Evolutionary conservation across 2,888 invertebrate genomes (phyloP).

Genomic region (Ichneumoninae sp.): DNA sequence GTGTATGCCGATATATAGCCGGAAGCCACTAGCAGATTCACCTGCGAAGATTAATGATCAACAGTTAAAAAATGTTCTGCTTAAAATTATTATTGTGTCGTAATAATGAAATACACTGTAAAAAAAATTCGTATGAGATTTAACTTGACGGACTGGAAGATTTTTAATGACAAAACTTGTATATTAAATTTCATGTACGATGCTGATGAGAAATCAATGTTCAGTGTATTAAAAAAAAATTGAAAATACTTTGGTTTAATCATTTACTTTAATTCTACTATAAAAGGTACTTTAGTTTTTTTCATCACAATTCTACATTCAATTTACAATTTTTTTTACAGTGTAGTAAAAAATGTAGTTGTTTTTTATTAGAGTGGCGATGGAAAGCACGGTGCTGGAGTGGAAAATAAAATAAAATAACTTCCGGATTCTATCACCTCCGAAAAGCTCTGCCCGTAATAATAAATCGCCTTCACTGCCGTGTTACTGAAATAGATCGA

Average conservation of each 20-base stretch:
- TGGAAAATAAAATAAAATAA: neutral
- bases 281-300: too few relatives aligned
- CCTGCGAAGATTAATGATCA: constrained; percentile 84
- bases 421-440: neutral
- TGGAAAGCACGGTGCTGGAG: neutral
- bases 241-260: too few relatives aligned
- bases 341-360: neutral
- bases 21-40: constrained; percentile 90
- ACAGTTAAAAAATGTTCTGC: neutral
- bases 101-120: too few relatives aligned
- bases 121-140: too few relatives aligned
- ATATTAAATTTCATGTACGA: too few relatives aligned
- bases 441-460: neutral
- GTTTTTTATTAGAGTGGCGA: neutral
- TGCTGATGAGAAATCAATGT: too few relatives aligned
- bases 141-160: too few relatives aligned
- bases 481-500: neutral
- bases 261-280: too few relatives aligned
- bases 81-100: neutral
- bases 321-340: too few relatives aligned
- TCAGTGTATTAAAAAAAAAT: too few relatives aligned
- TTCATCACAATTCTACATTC: too few relatives aligned
- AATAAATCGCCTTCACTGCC: neutral
- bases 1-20: constrained; percentile 84
- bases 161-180: too few relatives aligned